Conservation (phyloP, 2,113 vertebrate species). For the Scartelaos histophorus region DNA sequence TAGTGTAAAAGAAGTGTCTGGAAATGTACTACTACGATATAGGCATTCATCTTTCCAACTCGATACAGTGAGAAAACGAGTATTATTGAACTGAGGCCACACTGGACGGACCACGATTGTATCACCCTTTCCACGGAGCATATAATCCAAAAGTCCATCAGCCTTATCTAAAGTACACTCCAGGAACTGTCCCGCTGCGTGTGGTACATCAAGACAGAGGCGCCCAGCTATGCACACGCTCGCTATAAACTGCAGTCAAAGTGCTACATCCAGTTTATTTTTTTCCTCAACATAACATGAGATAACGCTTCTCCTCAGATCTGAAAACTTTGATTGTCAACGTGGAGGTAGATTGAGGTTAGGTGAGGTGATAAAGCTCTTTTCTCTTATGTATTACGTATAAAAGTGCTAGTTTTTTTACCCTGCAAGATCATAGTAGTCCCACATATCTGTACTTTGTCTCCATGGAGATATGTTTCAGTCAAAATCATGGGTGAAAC, state of each 20-base stretch:
- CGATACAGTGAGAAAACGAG: background rate
- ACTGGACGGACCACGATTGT: conserved; percentile 11
- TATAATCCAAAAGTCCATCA: conserved; percentile 37
- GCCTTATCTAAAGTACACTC: conserved; percentile 24
- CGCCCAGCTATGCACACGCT: conserved; percentile 21
- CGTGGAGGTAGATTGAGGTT: too few species aligned
- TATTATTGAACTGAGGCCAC: background rate
- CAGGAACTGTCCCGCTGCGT: conserved; percentile 11
- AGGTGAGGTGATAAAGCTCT: too few species aligned
- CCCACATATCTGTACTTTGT: too few species aligned
- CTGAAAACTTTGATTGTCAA: too few species aligned
- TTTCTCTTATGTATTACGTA: too few species aligned
- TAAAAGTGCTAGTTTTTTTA: too few species aligned
- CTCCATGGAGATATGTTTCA: too few species aligned
- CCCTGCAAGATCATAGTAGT: too few species aligned
- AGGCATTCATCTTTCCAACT: background rate
- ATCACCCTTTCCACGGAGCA: conserved; percentile 34
- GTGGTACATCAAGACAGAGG: conserved; percentile 11
- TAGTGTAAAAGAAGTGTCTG: background rate
- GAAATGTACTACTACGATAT: background rate
- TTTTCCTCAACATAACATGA: too few species aligned
- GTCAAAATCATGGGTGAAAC: too few species aligned
- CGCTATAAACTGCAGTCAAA: conserved; percentile 9
- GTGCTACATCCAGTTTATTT: background rate
- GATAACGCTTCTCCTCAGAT: too few species aligned